Evolutionary conservation across 2,888 invertebrate genomes (phyloP), one percentile per base, ranked within the genome.

Genomic region (Andrena flavipes): DNA sequence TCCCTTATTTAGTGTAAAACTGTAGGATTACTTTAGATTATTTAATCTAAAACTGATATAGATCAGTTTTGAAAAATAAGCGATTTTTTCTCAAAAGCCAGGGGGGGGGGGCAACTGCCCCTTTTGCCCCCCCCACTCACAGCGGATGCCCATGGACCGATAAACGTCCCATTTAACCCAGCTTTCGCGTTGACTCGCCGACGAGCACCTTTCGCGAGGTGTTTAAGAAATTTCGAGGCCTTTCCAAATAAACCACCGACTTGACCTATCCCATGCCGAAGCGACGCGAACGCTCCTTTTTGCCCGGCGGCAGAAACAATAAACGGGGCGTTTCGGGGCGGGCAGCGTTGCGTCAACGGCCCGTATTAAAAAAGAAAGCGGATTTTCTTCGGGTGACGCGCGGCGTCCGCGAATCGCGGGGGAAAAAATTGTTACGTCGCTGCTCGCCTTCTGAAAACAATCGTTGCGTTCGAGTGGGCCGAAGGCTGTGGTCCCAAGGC

Each of bases 201-300:
- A 82, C 75, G 64, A 81, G 76, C 33, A 67, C 56, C 76, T 84
- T 78, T 35, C 72, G 80, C 64, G 73, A 70, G 85, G 86, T 90
- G 91, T 91, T 92, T 89, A 80, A 88, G 86, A 90, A 90, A 91
- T 92, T 89, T 90, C 72, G 84, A 81, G 86, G 87, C 86, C 87
- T 90, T 90, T 84, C 82, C 90, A 92, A 92, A 92, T 90, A 92
- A 92, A 92, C 92, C 65, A 59, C 73, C 80, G 74, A 87, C 92
- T 87, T 91, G 91, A 92, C 92, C 92, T 92, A 91, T 89, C 91
- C 86, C 82, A 91, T 84, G 80, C 81, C 13, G 83, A 79, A 84
- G 84, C 79, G 82, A 73, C 70, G 80, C 76, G 68, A 78, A 83
- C 76, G 54, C 29, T 74, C 75, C 60, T 85, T 86, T 88, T 86